A percentile compares a stretch with the other conserved stretches of the same genome.
Evolutionary conservation across 2,888 invertebrate genomes (phyloP).

Genomic region (Tinea trinotella): DNA sequence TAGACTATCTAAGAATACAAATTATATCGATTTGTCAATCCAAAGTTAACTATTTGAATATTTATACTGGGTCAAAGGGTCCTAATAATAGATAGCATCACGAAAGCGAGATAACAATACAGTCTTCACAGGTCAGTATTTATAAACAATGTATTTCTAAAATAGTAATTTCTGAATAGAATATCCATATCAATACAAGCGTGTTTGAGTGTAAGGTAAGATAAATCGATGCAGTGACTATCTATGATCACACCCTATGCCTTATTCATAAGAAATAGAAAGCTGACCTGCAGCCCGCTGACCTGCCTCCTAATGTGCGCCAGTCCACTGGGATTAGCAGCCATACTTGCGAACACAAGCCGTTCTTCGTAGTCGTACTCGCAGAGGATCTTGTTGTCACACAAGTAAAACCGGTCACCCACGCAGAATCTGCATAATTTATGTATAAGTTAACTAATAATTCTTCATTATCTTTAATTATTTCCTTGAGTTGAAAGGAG

Average conservation of each 20-base stretch:
- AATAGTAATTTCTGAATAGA: background rate
- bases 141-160: too few relatives aligned
- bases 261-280: slow-evolving; percentile 4
- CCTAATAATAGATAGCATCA: background rate
- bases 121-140: background rate
- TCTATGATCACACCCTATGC: too few relatives aligned
- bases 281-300: slow-evolving; percentile 75
- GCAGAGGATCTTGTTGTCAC: slow-evolving; percentile 94
- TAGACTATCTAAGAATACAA: background rate
- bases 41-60: background rate
- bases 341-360: slow-evolving; percentile 91
- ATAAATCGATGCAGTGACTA: too few relatives aligned
- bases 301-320: slow-evolving; percentile 90
- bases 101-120: background rate
- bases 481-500: background rate
- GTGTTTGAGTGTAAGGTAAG: too few relatives aligned
- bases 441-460: background rate
- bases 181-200: too few relatives aligned
- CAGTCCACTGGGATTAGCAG: slow-evolving; percentile 87
- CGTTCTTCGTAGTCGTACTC: slow-evolving; percentile 95
- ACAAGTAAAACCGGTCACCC: slow-evolving; percentile 92
- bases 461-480: background rate
- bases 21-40: background rate
- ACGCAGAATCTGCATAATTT: slow-evolving; percentile 85
- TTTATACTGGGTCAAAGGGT: background rate